These are phyloP conservation scores for Paracanthobrama guichenoti DNA, from an alignment of 2,113 vertebrate genomes.

Conservation along the genomic window DNA sequence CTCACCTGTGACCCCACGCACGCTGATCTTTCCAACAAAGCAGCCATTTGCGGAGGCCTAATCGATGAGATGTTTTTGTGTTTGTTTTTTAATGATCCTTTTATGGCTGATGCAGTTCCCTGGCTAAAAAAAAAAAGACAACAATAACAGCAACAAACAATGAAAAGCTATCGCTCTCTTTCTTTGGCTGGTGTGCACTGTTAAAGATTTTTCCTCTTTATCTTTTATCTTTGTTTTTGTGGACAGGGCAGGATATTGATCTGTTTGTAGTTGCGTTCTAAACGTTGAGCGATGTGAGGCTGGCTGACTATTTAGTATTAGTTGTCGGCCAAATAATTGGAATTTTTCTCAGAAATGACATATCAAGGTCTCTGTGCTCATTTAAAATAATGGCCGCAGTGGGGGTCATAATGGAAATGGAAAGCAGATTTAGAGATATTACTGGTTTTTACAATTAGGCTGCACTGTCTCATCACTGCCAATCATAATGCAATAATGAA, in stretches of 20 bases:
- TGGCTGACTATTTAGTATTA: conserved; percentile 63
- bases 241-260: conserved; percentile 68
- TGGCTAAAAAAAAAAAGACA: not conserved
- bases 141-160: conserved; percentile 11
- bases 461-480: not conserved
- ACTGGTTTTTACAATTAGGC: conserved; percentile 47
- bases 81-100: conserved; percentile 71
- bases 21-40: conserved; percentile 30
- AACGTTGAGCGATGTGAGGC: conserved; percentile 56
- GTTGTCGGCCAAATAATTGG: conserved; percentile 67
- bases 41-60: conserved; percentile 32
- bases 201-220: conserved; percentile 61
- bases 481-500: conserved; percentile 11
- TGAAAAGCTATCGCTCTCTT: conserved; percentile 35
- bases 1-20: conserved; percentile 47
- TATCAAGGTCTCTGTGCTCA: conserved; percentile 62
- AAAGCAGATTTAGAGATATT: conserved; percentile 8
- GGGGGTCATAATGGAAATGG: conserved; percentile 39
- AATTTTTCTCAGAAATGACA: conserved; percentile 58
- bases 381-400: conserved; percentile 68
- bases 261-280: conserved; percentile 69
- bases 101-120: conserved; percentile 47
- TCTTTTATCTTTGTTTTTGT: conserved; percentile 49
- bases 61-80: conserved; percentile 67
- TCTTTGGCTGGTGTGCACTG: not conserved